A percentile compares a stretch with the other conserved stretches of the same genome.
phyloP scores from a whole-genome alignment of 2,113 vertebrate species.

The Paedocypris sp. region DNA sequence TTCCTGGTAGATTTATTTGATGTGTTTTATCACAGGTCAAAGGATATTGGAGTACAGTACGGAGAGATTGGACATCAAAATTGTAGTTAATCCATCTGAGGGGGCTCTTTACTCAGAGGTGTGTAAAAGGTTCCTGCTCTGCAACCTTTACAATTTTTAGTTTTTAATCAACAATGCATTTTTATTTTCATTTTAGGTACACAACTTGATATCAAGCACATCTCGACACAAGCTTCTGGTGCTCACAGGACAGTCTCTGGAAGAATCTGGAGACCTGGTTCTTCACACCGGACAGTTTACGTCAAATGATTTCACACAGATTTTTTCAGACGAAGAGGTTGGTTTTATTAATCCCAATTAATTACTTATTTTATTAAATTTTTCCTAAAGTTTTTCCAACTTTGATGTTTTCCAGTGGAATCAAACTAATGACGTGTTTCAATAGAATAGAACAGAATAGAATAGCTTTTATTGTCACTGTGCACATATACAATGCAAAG shows the following conservation, averaged over 20 bases:
- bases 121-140: not conserved
- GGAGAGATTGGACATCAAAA: conserved; percentile 60
- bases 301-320: conserved; percentile 65
- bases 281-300: conserved; percentile 69
- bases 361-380: no score
- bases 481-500: no score
- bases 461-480: no score
- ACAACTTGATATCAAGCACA: conserved; percentile 61
- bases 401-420: no score
- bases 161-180: not conserved
- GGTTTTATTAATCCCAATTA: not conserved
- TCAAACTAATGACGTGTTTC: no score
- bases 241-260: conserved; percentile 66
- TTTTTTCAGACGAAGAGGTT: conserved; percentile 72
- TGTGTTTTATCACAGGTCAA: conserved; percentile 48
- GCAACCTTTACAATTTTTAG: not conserved
- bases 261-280: conserved; percentile 68
- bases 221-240: conserved; percentile 71
- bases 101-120: conserved; percentile 65
- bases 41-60: conserved; percentile 59
- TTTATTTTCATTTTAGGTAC: conserved; percentile 49
- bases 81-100: conserved; percentile 70
- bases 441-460: no score
- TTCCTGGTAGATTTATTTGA: not conserved
- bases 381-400: no score